A percentile compares a stretch with the other conserved stretches of the same genome.
phyloP scores from a whole-genome alignment of 2,888 invertebrate species.

The Sinopyrophorus schimmeli region DNA sequence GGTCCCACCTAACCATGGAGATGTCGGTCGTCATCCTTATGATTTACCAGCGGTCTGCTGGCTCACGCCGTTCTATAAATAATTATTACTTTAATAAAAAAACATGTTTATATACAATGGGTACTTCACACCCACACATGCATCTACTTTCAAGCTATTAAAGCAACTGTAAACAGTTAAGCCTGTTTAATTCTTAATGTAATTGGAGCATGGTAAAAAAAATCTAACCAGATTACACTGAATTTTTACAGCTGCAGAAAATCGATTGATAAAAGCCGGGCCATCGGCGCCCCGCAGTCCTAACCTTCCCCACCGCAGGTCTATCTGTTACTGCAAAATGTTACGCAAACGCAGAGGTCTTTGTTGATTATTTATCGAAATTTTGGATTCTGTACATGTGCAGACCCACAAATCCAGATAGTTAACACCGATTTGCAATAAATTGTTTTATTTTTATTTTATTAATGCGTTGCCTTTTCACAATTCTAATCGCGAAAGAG shows the following conservation, averaged over 20 bases:
- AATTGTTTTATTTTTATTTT: too few relatives aligned
- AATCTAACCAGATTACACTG: too few relatives aligned
- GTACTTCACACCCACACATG: too few relatives aligned
- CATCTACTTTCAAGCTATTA: too few relatives aligned
- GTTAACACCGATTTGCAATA: too few relatives aligned
- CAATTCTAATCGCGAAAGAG: too few relatives aligned
- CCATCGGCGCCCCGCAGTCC: slow-evolving; percentile 24
- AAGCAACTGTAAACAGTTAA: background rate
- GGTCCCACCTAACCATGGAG: slow-evolving; percentile 96
- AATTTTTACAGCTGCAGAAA: slow-evolving; percentile 11
- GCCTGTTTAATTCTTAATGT: background rate
- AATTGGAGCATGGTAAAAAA: too few relatives aligned
- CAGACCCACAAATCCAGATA: too few relatives aligned
- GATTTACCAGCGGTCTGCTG: slow-evolving; percentile 24
- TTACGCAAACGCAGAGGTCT: slow-evolving; percentile 29
- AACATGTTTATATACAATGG: too few relatives aligned
- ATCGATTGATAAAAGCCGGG: slow-evolving; percentile 20
- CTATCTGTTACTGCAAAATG: slow-evolving; percentile 18
- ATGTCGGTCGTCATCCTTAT: slow-evolving; percentile 92
- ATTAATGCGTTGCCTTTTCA: too few relatives aligned
- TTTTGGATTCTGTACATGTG: too few relatives aligned
- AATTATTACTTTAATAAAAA: background rate
- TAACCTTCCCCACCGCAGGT: slow-evolving; percentile 29
- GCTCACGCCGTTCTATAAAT: slow-evolving; percentile 14
- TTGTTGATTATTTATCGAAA: too few relatives aligned